Conservation (phyloP, 64 coral and sea anemone genomes). For the Acropora yongei region DNA sequence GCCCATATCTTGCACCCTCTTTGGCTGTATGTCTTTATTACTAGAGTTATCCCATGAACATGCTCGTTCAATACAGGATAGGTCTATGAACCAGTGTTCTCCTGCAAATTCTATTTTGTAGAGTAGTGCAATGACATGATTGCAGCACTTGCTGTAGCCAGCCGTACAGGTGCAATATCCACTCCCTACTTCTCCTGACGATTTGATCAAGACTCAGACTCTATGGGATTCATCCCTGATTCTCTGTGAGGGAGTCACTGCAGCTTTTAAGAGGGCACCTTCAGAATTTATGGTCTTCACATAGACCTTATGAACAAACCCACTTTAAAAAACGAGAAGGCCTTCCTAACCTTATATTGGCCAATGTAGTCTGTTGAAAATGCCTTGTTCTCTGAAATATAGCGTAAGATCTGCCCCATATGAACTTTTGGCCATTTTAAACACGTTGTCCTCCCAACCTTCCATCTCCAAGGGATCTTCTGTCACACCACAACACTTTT, state of each 20-base stretch:
- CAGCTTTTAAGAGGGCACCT: background rate
- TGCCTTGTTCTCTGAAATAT: constrained; percentile 42
- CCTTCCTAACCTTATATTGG: constrained; percentile 40
- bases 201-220: constrained; percentile 14
- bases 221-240: constrained; percentile 35
- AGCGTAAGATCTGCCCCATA: background rate
- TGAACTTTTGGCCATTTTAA: background rate
- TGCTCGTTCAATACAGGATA: constrained; percentile 33
- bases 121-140: constrained; percentile 39
- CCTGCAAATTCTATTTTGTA: constrained; percentile 62
- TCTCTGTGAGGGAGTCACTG: constrained; percentile 30
- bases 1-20: background rate
- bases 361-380: constrained; percentile 45
- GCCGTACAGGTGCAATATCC: constrained; percentile 51
- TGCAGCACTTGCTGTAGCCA: constrained; percentile 56
- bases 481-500: background rate
- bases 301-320: constrained; percentile 30
- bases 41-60: constrained; percentile 37
- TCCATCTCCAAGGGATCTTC: constrained; percentile 29
- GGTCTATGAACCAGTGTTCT: constrained; percentile 15
- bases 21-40: constrained; percentile 12
- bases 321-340: constrained; percentile 24
- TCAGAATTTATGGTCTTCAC: background rate
- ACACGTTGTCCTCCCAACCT: constrained; percentile 16
- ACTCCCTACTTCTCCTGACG: constrained; percentile 12